Conservation (phyloP, 2,888 invertebrate species). For the Alviniconcha strummeri region DNA sequence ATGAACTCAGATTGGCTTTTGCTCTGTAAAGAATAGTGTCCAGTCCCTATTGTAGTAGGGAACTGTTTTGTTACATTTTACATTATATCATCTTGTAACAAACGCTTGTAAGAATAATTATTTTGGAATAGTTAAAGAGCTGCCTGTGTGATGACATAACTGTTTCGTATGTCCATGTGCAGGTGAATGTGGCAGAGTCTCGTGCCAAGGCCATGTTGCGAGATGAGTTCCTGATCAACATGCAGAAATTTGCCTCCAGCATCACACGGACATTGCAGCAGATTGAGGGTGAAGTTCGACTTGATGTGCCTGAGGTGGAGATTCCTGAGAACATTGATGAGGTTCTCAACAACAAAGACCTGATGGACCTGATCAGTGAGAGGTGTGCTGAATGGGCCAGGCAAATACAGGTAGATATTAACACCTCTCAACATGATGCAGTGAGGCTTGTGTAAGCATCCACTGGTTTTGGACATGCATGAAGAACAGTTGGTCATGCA, state of each 20-base stretch:
- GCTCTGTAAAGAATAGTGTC: no score
- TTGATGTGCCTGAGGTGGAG: constrained; percentile 66
- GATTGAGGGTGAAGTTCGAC: constrained; percentile 83
- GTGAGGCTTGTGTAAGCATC: no score
- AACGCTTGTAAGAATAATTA: no score
- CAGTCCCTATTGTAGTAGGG: no score
- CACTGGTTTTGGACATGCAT: neutral
- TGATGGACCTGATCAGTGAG: constrained; percentile 75
- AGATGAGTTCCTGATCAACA: constrained; percentile 76
- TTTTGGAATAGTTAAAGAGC: no score
- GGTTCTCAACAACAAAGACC: constrained; percentile 63
- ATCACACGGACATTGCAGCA: constrained; percentile 83
- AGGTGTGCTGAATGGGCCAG: constrained; percentile 78
- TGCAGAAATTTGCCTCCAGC: constrained; percentile 76
- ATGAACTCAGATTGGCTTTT: no score
- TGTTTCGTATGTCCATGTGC: neutral
- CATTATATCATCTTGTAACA: no score
- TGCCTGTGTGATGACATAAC: no score
- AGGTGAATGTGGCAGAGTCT: constrained; percentile 62
- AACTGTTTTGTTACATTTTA: no score
- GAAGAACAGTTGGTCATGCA: neutral
- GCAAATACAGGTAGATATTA: constrained; percentile 52
- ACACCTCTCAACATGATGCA: no score
- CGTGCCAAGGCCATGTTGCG: constrained; percentile 72
- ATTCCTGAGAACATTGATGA: constrained; percentile 72